Percentiles rank a stretch among this genome's conserved stretches.
Conservation (phyloP, 2,888 invertebrate species). For the Heliconius cydno region DNA sequence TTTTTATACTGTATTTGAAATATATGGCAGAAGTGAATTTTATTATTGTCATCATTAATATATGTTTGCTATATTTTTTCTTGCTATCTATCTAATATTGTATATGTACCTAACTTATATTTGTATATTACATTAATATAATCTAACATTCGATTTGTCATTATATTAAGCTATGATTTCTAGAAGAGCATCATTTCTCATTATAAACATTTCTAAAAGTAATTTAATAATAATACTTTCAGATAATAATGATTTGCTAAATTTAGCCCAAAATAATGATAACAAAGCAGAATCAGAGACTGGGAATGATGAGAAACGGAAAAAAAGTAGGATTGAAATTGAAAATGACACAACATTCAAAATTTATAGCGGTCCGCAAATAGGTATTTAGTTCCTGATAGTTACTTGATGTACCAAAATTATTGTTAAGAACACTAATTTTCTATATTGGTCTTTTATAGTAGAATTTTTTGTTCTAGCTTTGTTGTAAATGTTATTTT, state of each 20-base stretch:
- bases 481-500: neutral
- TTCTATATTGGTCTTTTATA: neutral
- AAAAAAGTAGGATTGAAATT: slow-evolving; percentile 47
- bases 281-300: slow-evolving; percentile 51
- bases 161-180: neutral
- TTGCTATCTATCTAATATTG: neutral
- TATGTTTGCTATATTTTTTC: neutral
- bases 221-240: slow-evolving; percentile 45
- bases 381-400: slow-evolving; percentile 14
- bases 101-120: neutral
- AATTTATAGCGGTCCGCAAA: slow-evolving; percentile 24
- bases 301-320: slow-evolving; percentile 46
- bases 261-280: slow-evolving; percentile 52
- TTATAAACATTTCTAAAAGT: slow-evolving; percentile 1
- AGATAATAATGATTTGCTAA: slow-evolving; percentile 60
- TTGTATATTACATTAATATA: neutral
- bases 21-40: neutral
- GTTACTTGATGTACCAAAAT: neutral
- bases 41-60: neutral
- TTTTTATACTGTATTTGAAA: neutral
- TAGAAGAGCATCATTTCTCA: neutral
- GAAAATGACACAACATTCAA: slow-evolving; percentile 47
- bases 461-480: neutral
- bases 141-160: neutral
- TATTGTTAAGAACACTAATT: neutral